A percentile compares a stretch with the other conserved stretches of the same genome.
phyloP scores from a whole-genome alignment of 2,113 vertebrate genomes.

The Zingel zingel region DNA sequence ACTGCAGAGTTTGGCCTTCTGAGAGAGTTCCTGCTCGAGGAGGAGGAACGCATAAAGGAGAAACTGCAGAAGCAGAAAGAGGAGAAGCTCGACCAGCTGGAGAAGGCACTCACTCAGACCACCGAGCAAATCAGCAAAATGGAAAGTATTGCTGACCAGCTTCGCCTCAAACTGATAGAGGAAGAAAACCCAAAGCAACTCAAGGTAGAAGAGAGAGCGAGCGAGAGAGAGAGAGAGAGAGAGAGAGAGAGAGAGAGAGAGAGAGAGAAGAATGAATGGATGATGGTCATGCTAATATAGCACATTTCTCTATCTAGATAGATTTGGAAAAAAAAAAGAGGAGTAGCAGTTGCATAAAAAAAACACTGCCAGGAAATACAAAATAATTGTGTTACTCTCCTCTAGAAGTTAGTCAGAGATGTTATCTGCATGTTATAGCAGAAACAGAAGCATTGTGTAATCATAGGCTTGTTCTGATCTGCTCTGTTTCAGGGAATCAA shows the following conservation, averaged over 20 bases:
- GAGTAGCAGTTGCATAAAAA: neutral
- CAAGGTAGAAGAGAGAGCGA: conserved; percentile 69
- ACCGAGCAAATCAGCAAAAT: conserved; percentile 77
- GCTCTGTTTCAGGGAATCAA: conserved; percentile 78
- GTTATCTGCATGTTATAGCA: conserved; percentile 1
- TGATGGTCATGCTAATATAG: neutral
- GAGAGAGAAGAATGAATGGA: neutral
- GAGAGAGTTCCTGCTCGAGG: conserved; percentile 73
- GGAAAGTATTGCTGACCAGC: conserved; percentile 62
- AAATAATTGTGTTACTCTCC: neutral
- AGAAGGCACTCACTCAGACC: conserved; percentile 70
- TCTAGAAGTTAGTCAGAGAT: neutral
- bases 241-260: too few relatives aligned
- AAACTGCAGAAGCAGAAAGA: conserved; percentile 75
- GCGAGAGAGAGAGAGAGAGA: too few relatives aligned
- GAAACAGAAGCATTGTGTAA: conserved; percentile 21
- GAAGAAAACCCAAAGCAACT: conserved; percentile 81
- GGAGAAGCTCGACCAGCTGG: conserved; percentile 73
- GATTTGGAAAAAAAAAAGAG: neutral
- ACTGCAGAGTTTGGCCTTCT: conserved; percentile 71
- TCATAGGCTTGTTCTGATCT: conserved; percentile 22
- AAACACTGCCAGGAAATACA: neutral
- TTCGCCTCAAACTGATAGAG: conserved; percentile 69
- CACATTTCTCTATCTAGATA: neutral
- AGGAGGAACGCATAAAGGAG: conserved; percentile 76